These are phyloP conservation scores for Trypoxylus dichotomus DNA, from an alignment of 1,140 invertebrate species.

Conservation along the genomic window DNA sequence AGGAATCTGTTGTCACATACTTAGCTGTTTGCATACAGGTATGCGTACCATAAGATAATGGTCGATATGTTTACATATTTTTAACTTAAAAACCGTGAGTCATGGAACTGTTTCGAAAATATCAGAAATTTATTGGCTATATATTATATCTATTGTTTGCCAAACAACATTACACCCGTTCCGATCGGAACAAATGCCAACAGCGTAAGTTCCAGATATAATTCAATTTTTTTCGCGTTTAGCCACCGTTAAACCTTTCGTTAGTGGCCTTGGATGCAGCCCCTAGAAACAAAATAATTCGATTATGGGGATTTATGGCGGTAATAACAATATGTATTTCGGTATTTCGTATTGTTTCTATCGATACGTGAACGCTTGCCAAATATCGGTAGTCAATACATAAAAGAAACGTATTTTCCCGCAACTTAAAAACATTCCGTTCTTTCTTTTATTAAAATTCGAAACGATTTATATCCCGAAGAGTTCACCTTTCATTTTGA, in stretches of 20 bases:
- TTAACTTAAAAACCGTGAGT: not conserved
- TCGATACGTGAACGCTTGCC: not conserved
- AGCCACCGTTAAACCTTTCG: conserved; percentile 1
- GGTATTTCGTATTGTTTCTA: not conserved
- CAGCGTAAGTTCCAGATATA: not conserved
- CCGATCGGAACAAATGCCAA: not conserved
- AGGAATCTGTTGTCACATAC: too few relatives aligned
- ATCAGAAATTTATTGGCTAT: not conserved
- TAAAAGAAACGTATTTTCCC: not conserved
- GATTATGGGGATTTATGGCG: not conserved
- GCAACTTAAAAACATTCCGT: not conserved
- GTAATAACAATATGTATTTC: not conserved
- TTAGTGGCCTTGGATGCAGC: not conserved
- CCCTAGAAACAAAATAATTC: not conserved
- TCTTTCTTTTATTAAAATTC: not conserved
- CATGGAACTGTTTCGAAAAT: not conserved
- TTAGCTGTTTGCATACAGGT: not conserved
- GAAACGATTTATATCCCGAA: too few relatives aligned
- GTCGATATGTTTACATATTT: not conserved
- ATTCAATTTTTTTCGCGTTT: not conserved
- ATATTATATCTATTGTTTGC: not conserved
- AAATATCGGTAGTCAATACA: not conserved
- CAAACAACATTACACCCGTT: not conserved
- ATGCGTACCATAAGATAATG: too few relatives aligned
- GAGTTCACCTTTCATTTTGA: too few relatives aligned